Evolutionary conservation across 1,140 invertebrate genomes (phyloP).

Genomic region (Drosophila sturtevanti): DNA sequence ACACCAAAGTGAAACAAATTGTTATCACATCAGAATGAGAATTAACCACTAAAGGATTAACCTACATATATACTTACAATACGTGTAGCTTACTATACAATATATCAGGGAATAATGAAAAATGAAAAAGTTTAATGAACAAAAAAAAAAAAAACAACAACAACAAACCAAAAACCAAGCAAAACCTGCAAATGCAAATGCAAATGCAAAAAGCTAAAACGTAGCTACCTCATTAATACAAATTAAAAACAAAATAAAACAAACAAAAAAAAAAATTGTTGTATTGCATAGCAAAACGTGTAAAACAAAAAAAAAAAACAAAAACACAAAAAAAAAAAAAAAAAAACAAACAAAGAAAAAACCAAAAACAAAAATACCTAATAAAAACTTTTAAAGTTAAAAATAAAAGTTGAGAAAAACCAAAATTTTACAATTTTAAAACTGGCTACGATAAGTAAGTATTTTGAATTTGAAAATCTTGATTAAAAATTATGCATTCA

Average conservation of each 20-base stretch:
- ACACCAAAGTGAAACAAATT: slow-evolving; percentile 28
- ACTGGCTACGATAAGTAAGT: background rate
- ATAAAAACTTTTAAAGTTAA: slow-evolving; percentile 10
- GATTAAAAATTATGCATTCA: background rate
- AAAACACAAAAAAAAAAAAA: background rate
- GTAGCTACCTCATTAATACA: slow-evolving; percentile 3
- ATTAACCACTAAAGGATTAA: slow-evolving; percentile 23
- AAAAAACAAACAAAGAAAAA: background rate
- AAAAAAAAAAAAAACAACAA: slow-evolving; percentile 26
- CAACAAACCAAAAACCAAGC: too few relatives aligned
- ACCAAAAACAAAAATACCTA: background rate
- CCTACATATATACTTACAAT: background rate
- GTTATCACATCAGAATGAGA: slow-evolving; percentile 26
- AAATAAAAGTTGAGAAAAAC: slow-evolving; percentile 1
- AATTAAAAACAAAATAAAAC: background rate
- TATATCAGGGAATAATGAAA: slow-evolving; percentile 61
- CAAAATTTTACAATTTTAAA: background rate
- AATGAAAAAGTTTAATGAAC: background rate
- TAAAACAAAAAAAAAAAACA: background rate
- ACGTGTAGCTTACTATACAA: slow-evolving; percentile 17
- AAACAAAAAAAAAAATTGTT: background rate
- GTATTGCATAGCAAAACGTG: slow-evolving; percentile 6
- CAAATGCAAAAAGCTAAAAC: slow-evolving; percentile 14
- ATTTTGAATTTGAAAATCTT: background rate
- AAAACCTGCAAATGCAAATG: slow-evolving; percentile 22